These are phyloP conservation scores for Okapia johnstoni DNA, from an alignment of 2,113 vertebrate genomes.

Conservation along the genomic window DNA sequence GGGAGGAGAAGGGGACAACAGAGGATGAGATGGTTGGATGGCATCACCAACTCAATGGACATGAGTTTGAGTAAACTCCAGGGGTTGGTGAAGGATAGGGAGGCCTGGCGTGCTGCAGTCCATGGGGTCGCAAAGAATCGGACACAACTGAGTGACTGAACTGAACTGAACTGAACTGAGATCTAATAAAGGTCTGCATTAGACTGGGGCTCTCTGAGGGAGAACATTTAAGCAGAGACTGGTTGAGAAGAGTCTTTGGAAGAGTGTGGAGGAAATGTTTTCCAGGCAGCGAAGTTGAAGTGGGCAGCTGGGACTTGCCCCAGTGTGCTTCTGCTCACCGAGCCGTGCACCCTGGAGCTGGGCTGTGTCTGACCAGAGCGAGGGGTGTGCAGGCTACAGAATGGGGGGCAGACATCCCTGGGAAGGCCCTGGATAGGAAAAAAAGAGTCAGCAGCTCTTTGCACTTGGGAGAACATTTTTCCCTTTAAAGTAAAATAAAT, in stretches of 20 bases:
- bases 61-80: background rate
- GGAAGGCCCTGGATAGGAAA: background rate
- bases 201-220: background rate
- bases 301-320: background rate
- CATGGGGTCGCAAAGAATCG: rapidly evolving
- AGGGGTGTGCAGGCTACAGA: background rate
- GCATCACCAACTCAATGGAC: background rate
- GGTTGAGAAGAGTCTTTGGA: background rate
- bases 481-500: background rate
- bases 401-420: background rate
- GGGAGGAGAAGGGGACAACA: background rate
- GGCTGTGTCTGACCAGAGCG: background rate
- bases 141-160: background rate
- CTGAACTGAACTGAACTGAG: background rate
- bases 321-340: background rate
- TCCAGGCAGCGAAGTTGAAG: background rate
- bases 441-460: background rate
- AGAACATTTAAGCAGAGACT: background rate
- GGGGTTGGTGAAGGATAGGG: background rate
- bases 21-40: background rate
- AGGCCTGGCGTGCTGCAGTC: background rate
- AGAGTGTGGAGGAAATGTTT: background rate
- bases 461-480: background rate
- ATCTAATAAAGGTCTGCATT: background rate
- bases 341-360: no score